Evolutionary conservation across 2,797 vertebrate species (phyloP).

Genomic region (Pseudomugil tenellus): DNA sequence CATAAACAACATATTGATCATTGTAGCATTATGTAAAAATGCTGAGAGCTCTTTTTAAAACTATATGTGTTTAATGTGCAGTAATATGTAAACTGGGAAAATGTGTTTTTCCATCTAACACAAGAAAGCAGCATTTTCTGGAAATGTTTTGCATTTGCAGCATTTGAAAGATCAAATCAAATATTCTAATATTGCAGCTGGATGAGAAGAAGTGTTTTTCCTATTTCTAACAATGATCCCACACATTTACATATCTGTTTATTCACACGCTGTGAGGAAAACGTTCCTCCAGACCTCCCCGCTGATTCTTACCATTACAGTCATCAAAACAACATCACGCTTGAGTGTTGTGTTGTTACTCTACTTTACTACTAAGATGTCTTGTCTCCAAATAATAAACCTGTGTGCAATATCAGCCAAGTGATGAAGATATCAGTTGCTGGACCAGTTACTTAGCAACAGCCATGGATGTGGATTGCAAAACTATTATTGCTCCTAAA

Average conservation of each 20-base stretch:
- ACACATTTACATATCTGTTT: slow-evolving; percentile 12
- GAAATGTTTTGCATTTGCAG: neutral
- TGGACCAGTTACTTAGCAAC: slow-evolving; percentile 62
- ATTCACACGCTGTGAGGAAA: slow-evolving; percentile 7
- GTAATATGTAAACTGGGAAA: neutral
- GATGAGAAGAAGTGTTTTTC: neutral
- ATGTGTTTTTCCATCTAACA: neutral
- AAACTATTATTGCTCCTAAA: slow-evolving; percentile 32
- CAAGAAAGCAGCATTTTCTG: neutral
- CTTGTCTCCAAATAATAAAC: slow-evolving; percentile 34
- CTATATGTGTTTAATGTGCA: neutral
- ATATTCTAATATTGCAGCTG: neutral
- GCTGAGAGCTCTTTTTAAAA: no score
- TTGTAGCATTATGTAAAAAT: no score
- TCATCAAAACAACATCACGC: neutral
- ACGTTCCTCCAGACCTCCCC: neutral
- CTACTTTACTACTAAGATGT: slow-evolving; percentile 26
- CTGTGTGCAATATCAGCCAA: slow-evolving; percentile 34
- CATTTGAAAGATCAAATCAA: neutral
- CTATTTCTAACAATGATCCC: neutral
- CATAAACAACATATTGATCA: no score
- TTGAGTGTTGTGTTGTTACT: neutral
- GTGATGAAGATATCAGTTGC: slow-evolving; percentile 45
- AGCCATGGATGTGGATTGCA: slow-evolving; percentile 18
- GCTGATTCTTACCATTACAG: slow-evolving; percentile 5